Evolutionary conservation across 64 coral and sea anemone species (phyloP).

Genomic region (Montipora cactus): DNA sequence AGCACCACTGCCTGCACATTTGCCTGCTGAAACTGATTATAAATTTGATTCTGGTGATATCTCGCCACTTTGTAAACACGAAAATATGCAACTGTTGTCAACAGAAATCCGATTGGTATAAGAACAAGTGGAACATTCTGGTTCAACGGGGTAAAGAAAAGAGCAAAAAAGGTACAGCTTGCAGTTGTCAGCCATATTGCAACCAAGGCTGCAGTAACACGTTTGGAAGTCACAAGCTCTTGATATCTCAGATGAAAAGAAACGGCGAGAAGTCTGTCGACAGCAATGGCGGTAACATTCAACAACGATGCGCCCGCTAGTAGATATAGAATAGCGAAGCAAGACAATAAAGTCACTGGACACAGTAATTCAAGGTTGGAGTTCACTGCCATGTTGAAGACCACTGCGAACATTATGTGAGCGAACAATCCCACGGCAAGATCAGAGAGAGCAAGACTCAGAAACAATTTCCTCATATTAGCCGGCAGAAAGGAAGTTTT

Average conservation of each 20-base stretch:
- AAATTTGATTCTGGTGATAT: no score
- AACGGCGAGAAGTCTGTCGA: constrained; percentile 45
- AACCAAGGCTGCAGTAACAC: not conserved
- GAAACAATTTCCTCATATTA: no score
- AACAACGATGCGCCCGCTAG: not conserved
- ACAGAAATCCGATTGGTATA: no score
- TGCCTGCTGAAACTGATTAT: no score
- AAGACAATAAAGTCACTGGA: not conserved
- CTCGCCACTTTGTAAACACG: no score
- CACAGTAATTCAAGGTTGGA: not conserved
- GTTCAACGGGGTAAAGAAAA: not conserved
- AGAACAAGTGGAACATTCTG: no score
- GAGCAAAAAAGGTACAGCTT: not conserved
- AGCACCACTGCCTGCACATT: no score
- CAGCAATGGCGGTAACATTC: constrained; percentile 9
- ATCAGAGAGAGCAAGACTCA: no score
- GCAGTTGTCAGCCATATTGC: not conserved
- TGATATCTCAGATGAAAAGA: constrained; percentile 36
- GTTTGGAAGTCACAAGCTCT: not conserved
- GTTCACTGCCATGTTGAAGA: not conserved
- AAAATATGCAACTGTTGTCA: no score
- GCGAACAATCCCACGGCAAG: constrained; percentile 11
- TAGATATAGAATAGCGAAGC: not conserved
- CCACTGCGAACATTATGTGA: not conserved
- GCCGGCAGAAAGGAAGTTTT: not conserved